Evolutionary conservation across 2,113 vertebrate species (phyloP), one percentile per base, ranked within the genome.

Genomic region (Solea solea): DNA sequence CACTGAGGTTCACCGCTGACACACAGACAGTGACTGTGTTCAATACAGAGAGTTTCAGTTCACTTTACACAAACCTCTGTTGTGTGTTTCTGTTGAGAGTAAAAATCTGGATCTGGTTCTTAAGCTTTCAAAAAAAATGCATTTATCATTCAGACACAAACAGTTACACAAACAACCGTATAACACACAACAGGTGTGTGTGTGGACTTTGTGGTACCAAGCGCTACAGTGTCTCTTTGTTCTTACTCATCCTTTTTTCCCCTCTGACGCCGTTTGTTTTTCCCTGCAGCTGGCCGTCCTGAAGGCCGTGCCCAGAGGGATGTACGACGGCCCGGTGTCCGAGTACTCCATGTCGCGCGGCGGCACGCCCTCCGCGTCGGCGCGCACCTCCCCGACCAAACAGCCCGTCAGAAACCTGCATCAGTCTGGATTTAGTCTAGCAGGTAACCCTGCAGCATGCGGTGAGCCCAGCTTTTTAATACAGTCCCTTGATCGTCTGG

Each of bases 271-370:
- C 15, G 40, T 13, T 45, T 27, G 16, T 16, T 77, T 8, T 63
- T 14, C 77, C 49, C 66, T 54, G 52, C 83, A 99, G 97, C 93
- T 98, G 94, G 95, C 96, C 0, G 96, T 97, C 60, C 93, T 99
- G 90, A 96, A 95, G 15, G 96, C 97, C 0, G 97, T 99, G 45
- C 96, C 97, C 1, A 93, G 97, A 73, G 97, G 97, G 86, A 94
- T 99, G 96, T 99, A 99, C 4, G 97, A 99, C 0, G 97, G 97
- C 14, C 97, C 97, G 0, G 97, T 99, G 84, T 97, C 96, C 76
- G 97, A 99, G 62, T 94, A 98, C 90, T 95, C 94, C 85, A 93
- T 97, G 42, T 97, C 97, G 55, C 97, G 97, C 58, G 97, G 95
- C 0, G 95, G 96, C 0, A 98, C 97, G 9, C 97, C 97, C 0